These are phyloP conservation scores for Pelodiscus sinensis DNA, from an alignment of 2,113 vertebrate genomes.

Conservation along the genomic window DNA sequence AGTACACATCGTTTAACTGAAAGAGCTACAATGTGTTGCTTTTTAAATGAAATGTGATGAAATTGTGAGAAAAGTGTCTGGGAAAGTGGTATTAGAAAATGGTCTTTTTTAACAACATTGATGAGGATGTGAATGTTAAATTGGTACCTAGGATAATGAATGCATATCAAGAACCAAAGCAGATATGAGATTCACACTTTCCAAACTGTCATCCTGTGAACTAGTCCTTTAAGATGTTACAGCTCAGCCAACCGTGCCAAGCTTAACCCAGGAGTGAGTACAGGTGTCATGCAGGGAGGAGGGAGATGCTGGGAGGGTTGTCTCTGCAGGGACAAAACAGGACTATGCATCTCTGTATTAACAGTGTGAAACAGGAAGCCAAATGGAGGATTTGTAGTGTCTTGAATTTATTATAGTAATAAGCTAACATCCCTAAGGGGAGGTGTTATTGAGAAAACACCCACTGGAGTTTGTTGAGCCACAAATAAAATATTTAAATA, in stretches of 20 bases:
- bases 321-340: not conserved
- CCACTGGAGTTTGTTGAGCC: not conserved
- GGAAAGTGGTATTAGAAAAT: not conserved
- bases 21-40: not conserved
- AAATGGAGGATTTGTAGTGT: not conserved
- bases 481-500: fast-evolving
- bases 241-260: not conserved
- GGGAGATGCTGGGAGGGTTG: no score
- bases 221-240: no score
- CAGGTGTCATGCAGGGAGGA: not conserved
- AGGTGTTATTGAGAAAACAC: not conserved
- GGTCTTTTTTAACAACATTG: not conserved
- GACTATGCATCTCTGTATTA: not conserved
- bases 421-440: not conserved
- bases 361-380: not conserved
- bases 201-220: fast-evolving
- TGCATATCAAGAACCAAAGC: not conserved
- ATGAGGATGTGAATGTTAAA: not conserved
- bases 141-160: not conserved
- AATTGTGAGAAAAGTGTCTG: not conserved
- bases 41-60: not conserved
- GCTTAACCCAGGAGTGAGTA: not conserved
- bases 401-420: not conserved
- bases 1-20: not conserved
- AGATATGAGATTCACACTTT: not conserved